A percentile compares a stretch with the other conserved stretches of the same genome.
Evolutionary conservation across 1,140 invertebrate species (phyloP).

Genomic region (Pogonomyrmex californicus): DNA sequence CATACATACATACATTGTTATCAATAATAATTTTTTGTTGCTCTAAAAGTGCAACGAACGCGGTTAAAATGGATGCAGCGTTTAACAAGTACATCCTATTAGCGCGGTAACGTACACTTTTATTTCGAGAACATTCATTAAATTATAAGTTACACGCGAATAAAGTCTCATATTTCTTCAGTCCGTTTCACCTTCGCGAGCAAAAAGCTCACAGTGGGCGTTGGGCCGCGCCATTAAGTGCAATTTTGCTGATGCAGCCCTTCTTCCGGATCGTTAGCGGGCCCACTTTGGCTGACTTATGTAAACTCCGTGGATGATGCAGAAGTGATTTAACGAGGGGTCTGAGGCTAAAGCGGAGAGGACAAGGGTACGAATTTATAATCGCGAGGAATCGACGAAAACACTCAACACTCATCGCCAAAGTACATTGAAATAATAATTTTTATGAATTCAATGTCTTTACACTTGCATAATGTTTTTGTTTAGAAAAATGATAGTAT

Average conservation of each 20-base stretch:
- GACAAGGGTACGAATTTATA: conserved; percentile 60
- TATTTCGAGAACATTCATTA: conserved; percentile 71
- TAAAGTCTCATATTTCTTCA: conserved; percentile 76
- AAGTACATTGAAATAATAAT: background rate
- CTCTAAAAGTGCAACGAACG: conserved; percentile 33
- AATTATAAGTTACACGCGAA: conserved; percentile 72
- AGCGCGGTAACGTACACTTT: conserved; percentile 63
- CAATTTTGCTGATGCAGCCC: conserved; percentile 79
- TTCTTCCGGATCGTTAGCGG: conserved; percentile 80
- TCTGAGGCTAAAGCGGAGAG: conserved; percentile 44
- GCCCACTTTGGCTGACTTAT: conserved; percentile 77
- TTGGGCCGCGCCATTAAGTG: conserved; percentile 79
- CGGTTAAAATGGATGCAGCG: conserved; percentile 56
- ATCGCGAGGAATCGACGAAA: conserved; percentile 46
- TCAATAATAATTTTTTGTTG: conserved; percentile 28
- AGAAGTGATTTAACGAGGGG: conserved; percentile 74
- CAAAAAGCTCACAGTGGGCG: conserved; percentile 79
- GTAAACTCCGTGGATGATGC: conserved; percentile 75
- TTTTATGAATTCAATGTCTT: background rate
- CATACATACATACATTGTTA: background rate
- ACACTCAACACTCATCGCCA: conserved; percentile 6
- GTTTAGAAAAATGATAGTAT: background rate
- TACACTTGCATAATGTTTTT: background rate
- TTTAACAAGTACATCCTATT: conserved; percentile 69
- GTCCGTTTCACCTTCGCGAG: conserved; percentile 74